Evolutionary conservation across 1,140 invertebrate genomes (phyloP).

Genomic region (Acromyrmex charruanus): DNA sequence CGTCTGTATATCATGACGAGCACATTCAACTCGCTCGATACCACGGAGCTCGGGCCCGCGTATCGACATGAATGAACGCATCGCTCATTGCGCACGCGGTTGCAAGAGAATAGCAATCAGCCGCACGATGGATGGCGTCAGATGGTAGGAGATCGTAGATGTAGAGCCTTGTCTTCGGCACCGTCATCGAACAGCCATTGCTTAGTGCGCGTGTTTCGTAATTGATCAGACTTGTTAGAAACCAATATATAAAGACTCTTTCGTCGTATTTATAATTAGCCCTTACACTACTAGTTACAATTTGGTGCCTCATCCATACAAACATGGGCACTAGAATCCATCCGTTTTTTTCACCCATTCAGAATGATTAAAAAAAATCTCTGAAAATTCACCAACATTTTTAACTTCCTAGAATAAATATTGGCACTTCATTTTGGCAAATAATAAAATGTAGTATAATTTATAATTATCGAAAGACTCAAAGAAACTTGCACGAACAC

Average conservation of each 20-base stretch:
- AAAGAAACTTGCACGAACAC: too few species aligned
- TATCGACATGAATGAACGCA: conserved; percentile 81
- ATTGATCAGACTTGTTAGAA: conserved; percentile 62
- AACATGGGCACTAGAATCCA: too few species aligned
- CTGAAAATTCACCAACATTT: too few species aligned
- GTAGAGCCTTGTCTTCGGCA: conserved; percentile 67
- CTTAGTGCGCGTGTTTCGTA: conserved; percentile 71
- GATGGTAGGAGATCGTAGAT: conserved; percentile 78
- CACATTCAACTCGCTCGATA: not conserved
- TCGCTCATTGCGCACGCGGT: conserved; percentile 77
- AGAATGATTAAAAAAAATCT: too few species aligned
- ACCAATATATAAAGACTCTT: conserved; percentile 44
- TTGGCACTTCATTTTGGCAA: too few species aligned
- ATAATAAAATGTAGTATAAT: too few species aligned
- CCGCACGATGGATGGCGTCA: conserved; percentile 80
- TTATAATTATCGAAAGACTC: too few species aligned
- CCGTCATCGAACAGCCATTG: conserved; percentile 56
- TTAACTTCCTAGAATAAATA: too few species aligned
- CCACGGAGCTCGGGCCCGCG: conserved; percentile 15
- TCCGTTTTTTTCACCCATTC: too few species aligned
- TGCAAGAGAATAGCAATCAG: conserved; percentile 80
- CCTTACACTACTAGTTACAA: too few species aligned
- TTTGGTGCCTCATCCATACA: too few species aligned
- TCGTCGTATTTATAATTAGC: not conserved
- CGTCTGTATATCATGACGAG: conserved; percentile 45